phyloP scores from a whole-genome alignment of 2,888 invertebrate genomes.

The Leucania comma region DNA sequence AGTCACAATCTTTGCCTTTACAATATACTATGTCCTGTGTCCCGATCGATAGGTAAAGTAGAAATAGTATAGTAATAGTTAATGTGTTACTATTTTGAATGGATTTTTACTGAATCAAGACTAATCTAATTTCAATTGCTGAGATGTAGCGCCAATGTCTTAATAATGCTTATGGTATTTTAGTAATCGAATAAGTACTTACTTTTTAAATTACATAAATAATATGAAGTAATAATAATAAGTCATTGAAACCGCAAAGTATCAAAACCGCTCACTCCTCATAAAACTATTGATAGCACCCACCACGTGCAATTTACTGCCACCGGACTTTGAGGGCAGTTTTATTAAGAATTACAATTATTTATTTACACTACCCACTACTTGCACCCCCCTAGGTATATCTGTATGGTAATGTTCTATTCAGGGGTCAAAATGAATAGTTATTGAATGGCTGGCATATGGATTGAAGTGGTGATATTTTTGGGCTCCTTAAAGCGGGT shows the following conservation, averaged over 20 bases:
- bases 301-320: conserved; percentile 84
- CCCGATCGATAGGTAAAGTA: no score
- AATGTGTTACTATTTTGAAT: no score
- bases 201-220: no score
- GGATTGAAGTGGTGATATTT: conserved; percentile 30
- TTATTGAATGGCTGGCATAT: conserved; percentile 51
- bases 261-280: conserved; percentile 69
- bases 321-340: conserved; percentile 79
- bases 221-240: no score
- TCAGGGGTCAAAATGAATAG: conserved; percentile 53
- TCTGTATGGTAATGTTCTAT: conserved; percentile 75
- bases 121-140: no score
- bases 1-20: no score
- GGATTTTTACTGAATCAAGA: no score
- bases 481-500: neutral
- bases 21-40: no score
- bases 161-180: no score
- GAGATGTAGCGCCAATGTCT: no score
- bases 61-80: no score
- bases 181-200: no score
- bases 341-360: conserved; percentile 89
- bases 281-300: conserved; percentile 64
- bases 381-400: conserved; percentile 35
- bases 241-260: conserved; percentile 49
- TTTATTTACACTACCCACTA: conserved; percentile 82